Evolutionary conservation across 2,797 vertebrate genomes (phyloP).

Genomic region (Aphelocoma californica): DNA sequence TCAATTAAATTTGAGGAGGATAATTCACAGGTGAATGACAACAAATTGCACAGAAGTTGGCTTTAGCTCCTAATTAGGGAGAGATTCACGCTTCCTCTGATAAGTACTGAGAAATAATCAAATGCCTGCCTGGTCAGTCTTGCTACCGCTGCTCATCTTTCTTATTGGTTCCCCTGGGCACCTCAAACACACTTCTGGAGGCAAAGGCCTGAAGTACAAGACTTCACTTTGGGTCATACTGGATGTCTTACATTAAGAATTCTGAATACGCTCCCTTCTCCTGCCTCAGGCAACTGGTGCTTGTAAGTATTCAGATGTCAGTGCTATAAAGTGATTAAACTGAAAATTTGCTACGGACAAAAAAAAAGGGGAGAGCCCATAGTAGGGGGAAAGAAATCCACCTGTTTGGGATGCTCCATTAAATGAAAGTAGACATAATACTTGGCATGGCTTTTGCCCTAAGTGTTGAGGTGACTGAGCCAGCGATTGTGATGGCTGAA

Average conservation of each 20-base stretch:
- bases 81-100: neutral
- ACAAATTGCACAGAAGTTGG: slow-evolving; percentile 3
- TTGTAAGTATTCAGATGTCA: neutral
- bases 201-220: neutral
- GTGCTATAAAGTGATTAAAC: neutral
- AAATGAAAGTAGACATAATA: neutral
- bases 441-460: neutral
- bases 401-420: neutral
- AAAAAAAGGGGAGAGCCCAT: neutral
- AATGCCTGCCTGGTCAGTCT: neutral
- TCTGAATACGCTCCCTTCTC: neutral
- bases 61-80: slow-evolving; percentile 15
- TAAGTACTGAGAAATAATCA: slow-evolving; percentile 19
- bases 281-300: neutral
- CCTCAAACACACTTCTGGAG: neutral
- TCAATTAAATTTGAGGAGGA: neutral
- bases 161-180: neutral
- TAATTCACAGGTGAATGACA: slow-evolving; percentile 41
- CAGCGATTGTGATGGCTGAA: too few relatives aligned
- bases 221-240: neutral
- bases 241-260: neutral
- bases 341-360: neutral
- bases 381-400: neutral
- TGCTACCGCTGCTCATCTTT: neutral
- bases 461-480: too few relatives aligned